Percentiles rank a stretch among this genome's conserved stretches.
Conservation (phyloP, 1,140 invertebrate species). For the Tetraneura akinire region DNA sequence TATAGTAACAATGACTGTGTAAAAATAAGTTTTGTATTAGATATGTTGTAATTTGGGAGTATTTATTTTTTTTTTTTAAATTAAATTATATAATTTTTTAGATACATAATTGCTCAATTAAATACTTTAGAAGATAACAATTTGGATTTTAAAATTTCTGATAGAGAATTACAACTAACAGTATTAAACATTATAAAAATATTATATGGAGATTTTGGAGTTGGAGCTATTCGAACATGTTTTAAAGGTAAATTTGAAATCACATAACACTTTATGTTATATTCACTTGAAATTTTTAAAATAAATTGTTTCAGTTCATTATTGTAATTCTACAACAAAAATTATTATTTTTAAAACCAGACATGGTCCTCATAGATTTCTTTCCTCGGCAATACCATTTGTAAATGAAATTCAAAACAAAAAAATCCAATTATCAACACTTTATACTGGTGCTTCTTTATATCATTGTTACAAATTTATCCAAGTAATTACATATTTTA, state of each 20-base stretch:
- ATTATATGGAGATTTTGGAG: slow-evolving; percentile 73
- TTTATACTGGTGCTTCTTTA: slow-evolving; percentile 76
- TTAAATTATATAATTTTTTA: too few relatives aligned
- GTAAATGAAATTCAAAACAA: slow-evolving; percentile 67
- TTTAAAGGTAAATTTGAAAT: slow-evolving; percentile 67
- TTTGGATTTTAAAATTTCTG: slow-evolving; percentile 15
- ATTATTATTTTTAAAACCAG: slow-evolving; percentile 71
- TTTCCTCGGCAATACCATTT: slow-evolving; percentile 68
- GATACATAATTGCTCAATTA: slow-evolving; percentile 32
- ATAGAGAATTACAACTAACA: slow-evolving; percentile 62
- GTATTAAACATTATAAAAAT: slow-evolving; percentile 68
- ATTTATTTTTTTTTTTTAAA: too few relatives aligned
- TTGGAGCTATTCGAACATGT: slow-evolving; percentile 68
- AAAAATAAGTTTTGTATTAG: too few relatives aligned
- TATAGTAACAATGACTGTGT: too few relatives aligned
- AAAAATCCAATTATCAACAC: slow-evolving; percentile 65
- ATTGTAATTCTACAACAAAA: slow-evolving; percentile 73
- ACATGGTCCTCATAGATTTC: slow-evolving; percentile 72
- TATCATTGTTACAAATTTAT: slow-evolving; percentile 77
- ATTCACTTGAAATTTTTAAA: too few relatives aligned
- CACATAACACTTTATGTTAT: too few relatives aligned
- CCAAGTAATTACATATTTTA: slow-evolving; percentile 59
- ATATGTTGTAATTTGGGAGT: too few relatives aligned
- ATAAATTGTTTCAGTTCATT: slow-evolving; percentile 65
- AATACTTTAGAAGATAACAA: background rate